phyloP scores from a whole-genome alignment of 1,140 invertebrate species.

The Drosophila sproati region DNA sequence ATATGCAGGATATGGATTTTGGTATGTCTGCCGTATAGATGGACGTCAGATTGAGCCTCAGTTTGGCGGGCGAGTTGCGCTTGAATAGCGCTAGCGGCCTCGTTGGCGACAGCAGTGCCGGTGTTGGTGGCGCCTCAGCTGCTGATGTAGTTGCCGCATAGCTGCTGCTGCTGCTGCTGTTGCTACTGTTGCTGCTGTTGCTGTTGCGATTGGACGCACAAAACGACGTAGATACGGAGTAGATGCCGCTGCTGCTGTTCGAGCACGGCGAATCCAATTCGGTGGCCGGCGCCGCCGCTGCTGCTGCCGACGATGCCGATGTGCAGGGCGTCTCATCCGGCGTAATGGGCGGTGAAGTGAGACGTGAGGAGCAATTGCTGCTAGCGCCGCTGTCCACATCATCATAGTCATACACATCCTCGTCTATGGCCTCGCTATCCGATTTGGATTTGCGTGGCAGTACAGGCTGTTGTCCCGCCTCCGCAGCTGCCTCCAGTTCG shows the following conservation, averaged over 20 bases:
- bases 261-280: constrained; percentile 68
- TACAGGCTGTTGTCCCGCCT: constrained; percentile 10
- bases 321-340: constrained; percentile 74
- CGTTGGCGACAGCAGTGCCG: constrained; percentile 55
- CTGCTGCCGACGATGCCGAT: constrained; percentile 49
- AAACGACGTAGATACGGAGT: constrained; percentile 43
- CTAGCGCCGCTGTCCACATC: constrained; percentile 71
- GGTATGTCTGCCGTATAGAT: constrained; percentile 66
- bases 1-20: constrained; percentile 78
- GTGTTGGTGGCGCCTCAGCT: constrained; percentile 6
- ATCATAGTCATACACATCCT: constrained; percentile 72
- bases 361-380: constrained; percentile 76
- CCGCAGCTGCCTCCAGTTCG: constrained; percentile 48
- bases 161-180: constrained; percentile 41
- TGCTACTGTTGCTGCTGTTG: constrained; percentile 37
- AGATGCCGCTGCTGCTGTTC: constrained; percentile 62
- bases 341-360: constrained; percentile 76
- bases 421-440: constrained; percentile 75
- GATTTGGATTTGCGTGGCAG: constrained; percentile 60
- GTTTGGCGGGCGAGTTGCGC: constrained; percentile 78
- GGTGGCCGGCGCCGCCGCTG: constrained; percentile 44
- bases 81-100: constrained; percentile 67
- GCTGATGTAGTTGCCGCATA: background rate
- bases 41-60: constrained; percentile 74
- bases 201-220: constrained; percentile 14